Percentiles rank a stretch among this genome's conserved stretches.
Evolutionary conservation across 2,888 invertebrate genomes (phyloP).

Genomic region (Cephus spinipes): DNA sequence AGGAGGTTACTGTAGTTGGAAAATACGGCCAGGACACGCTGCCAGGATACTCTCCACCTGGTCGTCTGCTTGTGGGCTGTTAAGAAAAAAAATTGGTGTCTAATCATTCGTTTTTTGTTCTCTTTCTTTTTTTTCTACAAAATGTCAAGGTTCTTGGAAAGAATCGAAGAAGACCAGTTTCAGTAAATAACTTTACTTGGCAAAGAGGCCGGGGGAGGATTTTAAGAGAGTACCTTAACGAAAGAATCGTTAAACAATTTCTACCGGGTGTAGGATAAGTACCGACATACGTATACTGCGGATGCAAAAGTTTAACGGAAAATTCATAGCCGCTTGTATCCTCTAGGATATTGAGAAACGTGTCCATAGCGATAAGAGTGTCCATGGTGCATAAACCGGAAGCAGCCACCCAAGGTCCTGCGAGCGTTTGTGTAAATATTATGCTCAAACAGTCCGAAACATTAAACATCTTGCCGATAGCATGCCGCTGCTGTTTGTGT

Average conservation of each 20-base stretch:
- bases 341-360: conserved; percentile 32
- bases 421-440: conserved; percentile 52
- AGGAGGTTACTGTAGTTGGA: not conserved
- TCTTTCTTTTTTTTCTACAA: not conserved
- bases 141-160: not conserved
- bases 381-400: conserved; percentile 40
- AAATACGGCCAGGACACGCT: not conserved
- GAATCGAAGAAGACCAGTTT: not conserved
- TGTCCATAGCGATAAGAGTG: conserved; percentile 38
- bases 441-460: conserved; percentile 57
- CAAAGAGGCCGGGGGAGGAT: not conserved
- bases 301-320: not conserved
- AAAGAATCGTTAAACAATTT: not conserved
- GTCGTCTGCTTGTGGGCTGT: not conserved
- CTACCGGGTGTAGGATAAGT: not conserved
- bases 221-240: not conserved
- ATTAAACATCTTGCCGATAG: conserved; percentile 57
- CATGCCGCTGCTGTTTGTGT: conserved; percentile 25
- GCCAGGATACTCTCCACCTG: conserved; percentile 8
- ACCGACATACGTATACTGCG: no score
- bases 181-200: not conserved
- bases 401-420: conserved; percentile 38
- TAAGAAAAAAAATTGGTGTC: not conserved
- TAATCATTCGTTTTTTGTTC: not conserved
- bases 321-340: not conserved